Evolutionary conservation across 2,888 invertebrate genomes (phyloP).

Genomic region (Scaptomyza cyrtandrae): DNA sequence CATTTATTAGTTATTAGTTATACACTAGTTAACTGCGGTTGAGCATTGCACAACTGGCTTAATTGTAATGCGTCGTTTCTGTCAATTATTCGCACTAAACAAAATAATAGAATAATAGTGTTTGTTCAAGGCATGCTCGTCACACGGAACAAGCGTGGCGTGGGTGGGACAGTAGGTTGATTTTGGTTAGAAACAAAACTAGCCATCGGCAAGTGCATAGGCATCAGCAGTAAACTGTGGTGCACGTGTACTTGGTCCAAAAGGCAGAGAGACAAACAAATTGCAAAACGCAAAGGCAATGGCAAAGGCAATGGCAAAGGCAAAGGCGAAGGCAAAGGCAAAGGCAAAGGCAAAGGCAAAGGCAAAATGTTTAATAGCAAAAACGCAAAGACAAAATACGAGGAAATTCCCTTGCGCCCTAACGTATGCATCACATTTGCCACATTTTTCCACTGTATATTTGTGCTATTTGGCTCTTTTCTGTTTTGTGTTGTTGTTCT

Average conservation of each 20-base stretch:
- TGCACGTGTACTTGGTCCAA: slow-evolving; percentile 30
- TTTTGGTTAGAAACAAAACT: not conserved
- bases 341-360: slow-evolving; percentile 37
- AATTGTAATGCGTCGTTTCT: slow-evolving; percentile 35
- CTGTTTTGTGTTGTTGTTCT: not conserved
- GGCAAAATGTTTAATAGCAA: too few species aligned
- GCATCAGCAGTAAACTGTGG: not conserved
- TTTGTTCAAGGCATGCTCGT: slow-evolving; percentile 33
- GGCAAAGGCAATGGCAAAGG: slow-evolving; percentile 16
- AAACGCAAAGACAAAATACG: slow-evolving; percentile 16
- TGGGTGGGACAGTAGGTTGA: not conserved
- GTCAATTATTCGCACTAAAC: slow-evolving; percentile 7
- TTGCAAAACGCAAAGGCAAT: slow-evolving; percentile 32
- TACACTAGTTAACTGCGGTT: not conserved
- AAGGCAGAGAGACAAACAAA: slow-evolving; percentile 4
- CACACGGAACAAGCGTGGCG: not conserved
- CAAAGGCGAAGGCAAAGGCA: slow-evolving; percentile 30
- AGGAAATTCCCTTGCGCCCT: slow-evolving; percentile 42
- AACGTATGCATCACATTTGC: slow-evolving; percentile 56
- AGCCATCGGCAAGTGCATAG: slow-evolving; percentile 24
- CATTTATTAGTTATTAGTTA: not conserved
- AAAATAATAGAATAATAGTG: slow-evolving; percentile 6
- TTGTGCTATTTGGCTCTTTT: slow-evolving; percentile 2
- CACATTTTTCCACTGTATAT: slow-evolving; percentile 26
- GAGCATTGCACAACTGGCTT: slow-evolving; percentile 41